These are phyloP conservation scores for Ricordea florida DNA, from an alignment of 92 coral and sea anemone genomes.

Conservation along the genomic window DNA sequence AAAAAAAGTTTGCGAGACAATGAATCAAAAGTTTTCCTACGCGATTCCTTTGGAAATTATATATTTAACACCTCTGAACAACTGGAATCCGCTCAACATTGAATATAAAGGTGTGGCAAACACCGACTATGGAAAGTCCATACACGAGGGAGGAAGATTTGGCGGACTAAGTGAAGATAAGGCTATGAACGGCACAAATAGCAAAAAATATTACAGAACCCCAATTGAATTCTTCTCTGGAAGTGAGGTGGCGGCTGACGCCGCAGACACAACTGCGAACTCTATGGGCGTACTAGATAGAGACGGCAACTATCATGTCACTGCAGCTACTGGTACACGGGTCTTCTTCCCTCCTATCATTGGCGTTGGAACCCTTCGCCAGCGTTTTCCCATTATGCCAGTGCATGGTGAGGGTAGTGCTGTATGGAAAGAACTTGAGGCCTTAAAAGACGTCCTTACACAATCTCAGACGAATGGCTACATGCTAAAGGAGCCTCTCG, in stretches of 20 bases:
- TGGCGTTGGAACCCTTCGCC: constrained; percentile 47
- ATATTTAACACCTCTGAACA: constrained; percentile 70
- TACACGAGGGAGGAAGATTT: constrained; percentile 42
- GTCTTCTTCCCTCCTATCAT: constrained; percentile 57
- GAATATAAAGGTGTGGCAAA: constrained; percentile 66
- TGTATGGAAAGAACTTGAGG: background rate
- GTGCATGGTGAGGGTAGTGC: constrained; percentile 54
- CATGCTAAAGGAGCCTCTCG: background rate
- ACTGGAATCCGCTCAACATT: constrained; percentile 82
- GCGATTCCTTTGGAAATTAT: constrained; percentile 85
- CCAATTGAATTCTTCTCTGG: constrained; percentile 63
- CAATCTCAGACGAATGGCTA: background rate
- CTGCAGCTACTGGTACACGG: no score
- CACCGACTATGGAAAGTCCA: constrained; percentile 44
- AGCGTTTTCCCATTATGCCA: constrained; percentile 51
- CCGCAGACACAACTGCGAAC: constrained; percentile 70
- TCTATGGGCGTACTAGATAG: constrained; percentile 66
- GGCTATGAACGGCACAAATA: constrained; percentile 73
- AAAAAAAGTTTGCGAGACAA: constrained; percentile 19
- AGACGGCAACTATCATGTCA: no score
- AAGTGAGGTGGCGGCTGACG: constrained; percentile 49
- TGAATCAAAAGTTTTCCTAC: constrained; percentile 71
- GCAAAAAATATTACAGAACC: constrained; percentile 50
- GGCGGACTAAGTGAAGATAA: constrained; percentile 19
- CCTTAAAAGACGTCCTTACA: background rate